Percentiles rank a stretch among this genome's conserved stretches.
Evolutionary conservation across 1,140 invertebrate genomes (phyloP).

Genomic region (Hyposmocoma kahamanoa): DNA sequence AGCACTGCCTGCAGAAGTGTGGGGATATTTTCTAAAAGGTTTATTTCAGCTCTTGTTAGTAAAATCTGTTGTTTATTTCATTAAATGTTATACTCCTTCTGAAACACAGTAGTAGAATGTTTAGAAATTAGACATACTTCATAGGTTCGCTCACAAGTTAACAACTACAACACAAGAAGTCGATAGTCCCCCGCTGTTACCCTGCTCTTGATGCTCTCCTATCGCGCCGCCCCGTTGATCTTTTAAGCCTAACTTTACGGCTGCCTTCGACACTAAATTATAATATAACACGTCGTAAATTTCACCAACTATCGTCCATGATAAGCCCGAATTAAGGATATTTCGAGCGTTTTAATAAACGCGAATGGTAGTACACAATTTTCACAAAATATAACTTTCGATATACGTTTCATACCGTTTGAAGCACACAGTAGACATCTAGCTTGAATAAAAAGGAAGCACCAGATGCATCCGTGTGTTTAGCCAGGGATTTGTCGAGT

Average conservation of each 20-base stretch:
- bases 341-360: constrained; percentile 32
- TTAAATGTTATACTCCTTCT: no score
- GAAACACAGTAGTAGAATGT: no score
- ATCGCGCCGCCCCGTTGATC: constrained; percentile 29
- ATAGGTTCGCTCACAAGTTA: neutral
- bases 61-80: neutral
- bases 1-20: neutral
- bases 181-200: neutral
- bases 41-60: neutral
- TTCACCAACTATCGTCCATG: constrained; percentile 60
- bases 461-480: constrained; percentile 39
- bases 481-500: constrained; percentile 52
- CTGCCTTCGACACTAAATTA: constrained; percentile 62
- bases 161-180: neutral
- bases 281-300: constrained; percentile 71
- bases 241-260: constrained; percentile 65
- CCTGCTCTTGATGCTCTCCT: neutral
- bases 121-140: no score
- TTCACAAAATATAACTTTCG: no score
- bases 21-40: neutral
- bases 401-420: no score
- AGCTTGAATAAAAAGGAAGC: constrained; percentile 2
- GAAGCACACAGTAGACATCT: no score
- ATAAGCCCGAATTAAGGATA: constrained; percentile 46
- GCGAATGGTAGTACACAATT: no score